Percentiles rank a stretch among this genome's conserved stretches.
Conservation (phyloP, 2,888 invertebrate species). For the Chrysodeixis includens region DNA sequence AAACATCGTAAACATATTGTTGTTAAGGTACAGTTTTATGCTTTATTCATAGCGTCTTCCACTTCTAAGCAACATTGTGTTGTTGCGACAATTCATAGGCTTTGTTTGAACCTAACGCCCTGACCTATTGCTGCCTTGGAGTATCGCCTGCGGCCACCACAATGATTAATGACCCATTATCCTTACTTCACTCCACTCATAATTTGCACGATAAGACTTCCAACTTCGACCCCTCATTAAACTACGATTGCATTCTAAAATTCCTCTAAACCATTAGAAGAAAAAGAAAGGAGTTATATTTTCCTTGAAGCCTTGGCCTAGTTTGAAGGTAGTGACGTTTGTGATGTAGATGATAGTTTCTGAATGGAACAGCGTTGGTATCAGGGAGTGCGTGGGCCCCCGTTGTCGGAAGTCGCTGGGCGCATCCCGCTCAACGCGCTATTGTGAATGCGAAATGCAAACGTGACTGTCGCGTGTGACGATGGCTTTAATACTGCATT, state of each 20-base stretch:
- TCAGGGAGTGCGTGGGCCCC: slow-evolving; percentile 57
- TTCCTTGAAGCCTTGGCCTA: slow-evolving; percentile 34
- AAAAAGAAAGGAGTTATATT: slow-evolving; percentile 11
- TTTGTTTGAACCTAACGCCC: slow-evolving; percentile 6
- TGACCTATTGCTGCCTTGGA: slow-evolving; percentile 8
- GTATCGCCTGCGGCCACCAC: slow-evolving; percentile 5
- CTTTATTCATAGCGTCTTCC: neutral
- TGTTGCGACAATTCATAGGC: slow-evolving; percentile 8
- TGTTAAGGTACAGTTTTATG: neutral
- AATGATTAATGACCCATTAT: slow-evolving; percentile 13
- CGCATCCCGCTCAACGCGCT: slow-evolving; percentile 64
- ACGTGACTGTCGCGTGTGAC: slow-evolving; percentile 71
- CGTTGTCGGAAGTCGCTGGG: slow-evolving; percentile 72
- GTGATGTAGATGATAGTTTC: slow-evolving; percentile 25
- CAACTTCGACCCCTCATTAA: slow-evolving; percentile 15
- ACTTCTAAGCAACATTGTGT: neutral
- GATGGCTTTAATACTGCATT: slow-evolving; percentile 65
- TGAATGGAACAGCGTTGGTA: slow-evolving; percentile 35
- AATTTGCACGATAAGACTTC: slow-evolving; percentile 16
- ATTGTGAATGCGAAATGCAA: slow-evolving; percentile 74
- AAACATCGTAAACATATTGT: neutral
- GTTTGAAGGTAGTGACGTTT: slow-evolving; percentile 22
- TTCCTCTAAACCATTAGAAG: slow-evolving; percentile 27
- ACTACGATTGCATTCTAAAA: slow-evolving; percentile 25
- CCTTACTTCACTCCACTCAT: neutral